Evolutionary conservation across 2,888 invertebrate genomes (phyloP).

Genomic region (Chaetogeoica ovagalla): DNA sequence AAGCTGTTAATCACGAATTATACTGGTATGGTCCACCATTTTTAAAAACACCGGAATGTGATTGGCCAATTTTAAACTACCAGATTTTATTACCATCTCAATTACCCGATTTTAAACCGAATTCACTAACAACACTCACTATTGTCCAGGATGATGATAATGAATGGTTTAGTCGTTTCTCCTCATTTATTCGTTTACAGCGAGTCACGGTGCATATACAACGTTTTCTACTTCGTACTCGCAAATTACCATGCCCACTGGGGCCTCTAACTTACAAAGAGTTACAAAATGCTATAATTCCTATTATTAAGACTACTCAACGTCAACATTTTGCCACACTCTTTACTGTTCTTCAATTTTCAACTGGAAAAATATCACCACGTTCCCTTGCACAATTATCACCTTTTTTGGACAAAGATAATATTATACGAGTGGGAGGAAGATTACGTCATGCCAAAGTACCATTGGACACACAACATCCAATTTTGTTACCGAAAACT

Average conservation of each 20-base stretch:
- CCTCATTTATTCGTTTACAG: too few species aligned
- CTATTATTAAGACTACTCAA: background rate
- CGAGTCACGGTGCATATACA: too few species aligned
- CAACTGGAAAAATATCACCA: background rate
- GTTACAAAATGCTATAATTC: background rate
- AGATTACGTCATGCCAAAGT: background rate
- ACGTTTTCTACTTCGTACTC: too few species aligned
- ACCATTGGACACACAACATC: background rate
- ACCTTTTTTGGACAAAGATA: background rate
- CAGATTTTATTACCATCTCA: background rate
- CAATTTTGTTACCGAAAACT: background rate
- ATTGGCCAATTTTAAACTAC: background rate
- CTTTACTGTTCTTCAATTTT: background rate
- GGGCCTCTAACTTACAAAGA: background rate
- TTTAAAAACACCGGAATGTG: background rate
- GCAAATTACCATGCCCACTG: too few species aligned
- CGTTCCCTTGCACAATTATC: background rate
- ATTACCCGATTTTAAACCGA: background rate
- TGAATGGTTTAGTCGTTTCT: too few species aligned
- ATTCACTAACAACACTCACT: too few species aligned
- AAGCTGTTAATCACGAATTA: background rate
- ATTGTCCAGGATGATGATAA: too few species aligned
- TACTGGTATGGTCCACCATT: conserved; percentile 23
- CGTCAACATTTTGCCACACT: background rate
- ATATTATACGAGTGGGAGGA: background rate